Evolutionary conservation across 1,140 invertebrate genomes (phyloP).

Genomic region (Brachionus rotundiformis): DNA sequence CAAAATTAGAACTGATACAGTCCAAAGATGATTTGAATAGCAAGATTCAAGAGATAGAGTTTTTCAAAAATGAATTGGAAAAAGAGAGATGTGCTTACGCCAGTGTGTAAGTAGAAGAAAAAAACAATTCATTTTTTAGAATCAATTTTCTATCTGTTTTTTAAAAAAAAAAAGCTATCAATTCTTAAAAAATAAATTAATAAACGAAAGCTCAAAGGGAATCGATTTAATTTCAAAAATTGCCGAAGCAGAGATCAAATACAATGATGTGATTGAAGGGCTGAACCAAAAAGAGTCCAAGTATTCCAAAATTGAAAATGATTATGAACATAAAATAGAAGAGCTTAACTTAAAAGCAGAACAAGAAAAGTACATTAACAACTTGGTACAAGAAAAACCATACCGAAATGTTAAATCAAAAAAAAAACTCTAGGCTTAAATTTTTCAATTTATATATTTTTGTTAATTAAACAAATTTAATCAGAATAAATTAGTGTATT

Average conservation of each 20-base stretch:
- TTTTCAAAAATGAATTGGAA: conserved; percentile 35
- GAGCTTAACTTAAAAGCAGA: conserved; percentile 28
- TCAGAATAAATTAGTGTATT: too few species aligned
- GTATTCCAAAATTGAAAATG: conserved; percentile 11
- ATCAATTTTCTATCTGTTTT: not conserved
- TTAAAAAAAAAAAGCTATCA: not conserved
- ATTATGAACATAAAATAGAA: conserved; percentile 47
- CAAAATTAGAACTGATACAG: conserved; percentile 25
- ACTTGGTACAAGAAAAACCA: not conserved
- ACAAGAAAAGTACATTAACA: conserved; percentile 39
- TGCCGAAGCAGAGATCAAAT: conserved; percentile 10
- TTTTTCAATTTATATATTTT: not conserved
- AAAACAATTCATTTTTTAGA: not conserved
- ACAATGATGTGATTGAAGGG: conserved; percentile 32
- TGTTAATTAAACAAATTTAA: too few species aligned
- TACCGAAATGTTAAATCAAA: not conserved
- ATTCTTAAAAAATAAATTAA: conserved; percentile 34
- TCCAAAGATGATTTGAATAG: not conserved
- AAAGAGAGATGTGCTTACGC: conserved; percentile 36
- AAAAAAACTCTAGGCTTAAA: not conserved
- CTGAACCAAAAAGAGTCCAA: conserved; percentile 25
- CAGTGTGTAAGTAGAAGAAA: conserved; percentile 3
- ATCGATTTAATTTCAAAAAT: conserved; percentile 46
- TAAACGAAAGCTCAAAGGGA: conserved; percentile 28
- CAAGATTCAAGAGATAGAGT: conserved; percentile 19